Percentiles rank a stretch among this genome's conserved stretches.
Conservation (phyloP, 2,888 invertebrate genomes). For the Ochropleura plecta region DNA sequence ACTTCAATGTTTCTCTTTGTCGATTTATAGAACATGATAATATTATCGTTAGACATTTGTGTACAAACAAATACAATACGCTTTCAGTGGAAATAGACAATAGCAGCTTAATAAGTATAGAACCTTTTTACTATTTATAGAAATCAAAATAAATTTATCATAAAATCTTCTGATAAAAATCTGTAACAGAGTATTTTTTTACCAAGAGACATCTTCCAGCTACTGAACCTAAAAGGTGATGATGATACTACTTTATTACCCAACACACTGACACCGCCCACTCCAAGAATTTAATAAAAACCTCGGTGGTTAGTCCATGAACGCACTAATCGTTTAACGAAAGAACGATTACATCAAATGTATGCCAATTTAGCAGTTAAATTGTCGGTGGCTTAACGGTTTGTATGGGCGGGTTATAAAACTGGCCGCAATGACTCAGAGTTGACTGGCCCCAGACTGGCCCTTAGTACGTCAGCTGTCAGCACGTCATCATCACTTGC, state of each 20-base stretch:
- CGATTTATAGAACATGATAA: background rate
- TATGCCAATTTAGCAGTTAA: constrained; percentile 18
- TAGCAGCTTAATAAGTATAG: background rate
- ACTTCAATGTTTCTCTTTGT: background rate
- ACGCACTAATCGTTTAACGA: constrained; percentile 9
- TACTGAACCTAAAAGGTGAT: background rate
- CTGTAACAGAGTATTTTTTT: background rate
- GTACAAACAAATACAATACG: background rate
- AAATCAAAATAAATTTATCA: no score
- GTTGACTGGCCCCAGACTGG: background rate
- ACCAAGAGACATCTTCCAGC: background rate
- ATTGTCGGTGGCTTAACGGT: constrained; percentile 6
- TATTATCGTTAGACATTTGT: background rate
- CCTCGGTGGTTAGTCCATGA: background rate
- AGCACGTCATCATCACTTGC: constrained; percentile 4
- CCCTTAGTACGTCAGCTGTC: constrained; percentile 7
- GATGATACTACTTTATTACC: background rate
- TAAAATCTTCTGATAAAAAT: background rate
- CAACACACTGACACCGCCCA: background rate
- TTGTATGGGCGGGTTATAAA: background rate
- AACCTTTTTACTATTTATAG: no score
- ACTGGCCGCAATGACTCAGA: background rate
- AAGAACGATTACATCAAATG: background rate
- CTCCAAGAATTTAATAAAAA: background rate
- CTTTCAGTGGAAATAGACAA: background rate